These are phyloP conservation scores for Syngnathoides biaculeatus DNA, from an alignment of 2,113 vertebrate species.

Conservation along the genomic window DNA sequence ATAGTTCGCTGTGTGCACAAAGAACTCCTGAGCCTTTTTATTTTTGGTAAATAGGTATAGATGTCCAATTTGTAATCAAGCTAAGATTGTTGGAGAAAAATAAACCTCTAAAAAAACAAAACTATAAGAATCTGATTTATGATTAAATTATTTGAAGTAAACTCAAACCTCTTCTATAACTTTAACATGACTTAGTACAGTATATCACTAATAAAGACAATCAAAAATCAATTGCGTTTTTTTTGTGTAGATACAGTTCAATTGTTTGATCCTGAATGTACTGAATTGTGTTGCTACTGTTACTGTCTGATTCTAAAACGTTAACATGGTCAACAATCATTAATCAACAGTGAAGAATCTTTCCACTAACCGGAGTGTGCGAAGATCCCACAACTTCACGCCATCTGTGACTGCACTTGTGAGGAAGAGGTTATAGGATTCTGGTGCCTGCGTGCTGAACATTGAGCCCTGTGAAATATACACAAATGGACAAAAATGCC, in stretches of 20 bases:
- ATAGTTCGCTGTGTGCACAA: no score
- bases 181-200: background rate
- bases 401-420: constrained; percentile 82
- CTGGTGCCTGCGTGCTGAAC: constrained; percentile 71
- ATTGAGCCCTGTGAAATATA: constrained; percentile 76
- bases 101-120: no score
- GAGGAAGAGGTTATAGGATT: constrained; percentile 83
- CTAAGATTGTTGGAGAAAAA: no score
- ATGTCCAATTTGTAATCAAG: no score
- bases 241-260: no score
- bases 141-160: background rate
- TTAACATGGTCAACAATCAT: background rate
- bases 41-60: no score
- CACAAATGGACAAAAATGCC: constrained; percentile 20
- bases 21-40: no score
- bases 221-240: no score
- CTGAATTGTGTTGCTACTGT: background rate
- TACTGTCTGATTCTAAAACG: no score
- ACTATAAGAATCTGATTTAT: background rate
- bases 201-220: no score
- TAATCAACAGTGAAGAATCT: background rate
- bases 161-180: background rate
- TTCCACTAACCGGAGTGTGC: constrained; percentile 77
- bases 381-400: constrained; percentile 86
- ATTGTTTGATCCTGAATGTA: no score